Evolutionary conservation across 37 sponge, comb jelly and placozoan genomes (phyloP).

Genomic region (Chondrosia reniformis): DNA sequence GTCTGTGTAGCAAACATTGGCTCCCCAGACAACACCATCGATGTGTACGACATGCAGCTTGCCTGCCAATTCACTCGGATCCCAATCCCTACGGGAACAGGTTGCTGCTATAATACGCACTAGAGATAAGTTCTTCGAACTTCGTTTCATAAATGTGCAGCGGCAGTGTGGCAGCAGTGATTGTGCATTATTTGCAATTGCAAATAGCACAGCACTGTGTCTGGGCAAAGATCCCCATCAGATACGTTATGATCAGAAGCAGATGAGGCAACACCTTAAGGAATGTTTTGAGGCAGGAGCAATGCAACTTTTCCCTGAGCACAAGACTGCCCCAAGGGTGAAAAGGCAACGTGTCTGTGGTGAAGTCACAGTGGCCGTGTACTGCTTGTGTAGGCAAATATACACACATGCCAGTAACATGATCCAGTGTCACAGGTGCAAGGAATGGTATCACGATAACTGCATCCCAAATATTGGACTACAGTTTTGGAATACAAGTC

Average conservation of each 20-base stretch:
- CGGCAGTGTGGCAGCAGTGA: constrained; percentile 7
- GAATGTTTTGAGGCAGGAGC: neutral
- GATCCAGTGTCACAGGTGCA: constrained; percentile 1
- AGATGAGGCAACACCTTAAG: constrained; percentile 9
- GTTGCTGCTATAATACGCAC: neutral
- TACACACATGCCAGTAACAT: neutral
- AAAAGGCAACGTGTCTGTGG: constrained; percentile 8
- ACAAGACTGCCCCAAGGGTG: constrained; percentile 2
- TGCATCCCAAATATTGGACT: neutral
- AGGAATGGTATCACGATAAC: constrained; percentile 12
- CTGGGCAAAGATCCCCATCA: neutral
- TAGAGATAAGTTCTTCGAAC: neutral
- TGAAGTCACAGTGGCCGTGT: neutral
- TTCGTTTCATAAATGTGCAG: constrained; percentile 5
- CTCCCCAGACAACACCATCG: constrained; percentile 16
- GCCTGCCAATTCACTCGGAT: constrained; percentile 21
- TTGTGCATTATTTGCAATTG: constrained; percentile 21
- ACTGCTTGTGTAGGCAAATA: constrained; percentile 5
- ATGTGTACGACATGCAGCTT: constrained; percentile 2
- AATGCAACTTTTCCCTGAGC: constrained; percentile 7
- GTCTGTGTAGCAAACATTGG: constrained; percentile 28
- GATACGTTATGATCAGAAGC: neutral
- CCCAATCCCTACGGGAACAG: neutral
- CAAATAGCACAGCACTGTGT: constrained; percentile 2
- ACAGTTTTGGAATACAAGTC: constrained; percentile 3